Percentiles rank a stretch among this genome's conserved stretches.
These are phyloP conservation scores for Microtus ochrogaster DNA, from an alignment of 2,113 vertebrate genomes.

Conservation along the genomic window DNA sequence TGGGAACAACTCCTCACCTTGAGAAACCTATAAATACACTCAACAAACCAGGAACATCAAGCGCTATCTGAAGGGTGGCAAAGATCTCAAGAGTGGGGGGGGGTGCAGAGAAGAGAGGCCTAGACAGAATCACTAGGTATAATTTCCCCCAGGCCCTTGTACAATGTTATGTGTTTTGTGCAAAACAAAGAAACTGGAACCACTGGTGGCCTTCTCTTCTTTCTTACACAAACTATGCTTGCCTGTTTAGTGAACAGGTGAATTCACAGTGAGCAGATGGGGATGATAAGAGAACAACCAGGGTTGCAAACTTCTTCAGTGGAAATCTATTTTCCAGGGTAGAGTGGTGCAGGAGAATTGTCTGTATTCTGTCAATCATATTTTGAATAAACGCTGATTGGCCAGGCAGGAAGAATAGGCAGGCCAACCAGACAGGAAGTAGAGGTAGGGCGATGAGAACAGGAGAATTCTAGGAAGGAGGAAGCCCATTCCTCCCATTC, in stretches of 20 bases:
- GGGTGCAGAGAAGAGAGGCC: neutral
- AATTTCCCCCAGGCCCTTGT: neutral
- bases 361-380: no score
- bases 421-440: no score
- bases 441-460: no score
- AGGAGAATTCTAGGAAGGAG: no score
- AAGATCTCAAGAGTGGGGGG: neutral
- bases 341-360: neutral
- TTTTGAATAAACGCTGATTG: no score
- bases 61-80: neutral
- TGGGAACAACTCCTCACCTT: constrained; percentile 41
- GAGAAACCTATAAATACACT: neutral
- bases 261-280: constrained; percentile 8
- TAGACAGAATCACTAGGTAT: neutral
- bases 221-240: constrained; percentile 16
- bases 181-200: constrained; percentile 32
- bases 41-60: constrained; percentile 3
- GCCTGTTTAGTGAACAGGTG: constrained; percentile 53
- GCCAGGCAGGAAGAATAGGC: no score
- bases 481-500: no score
- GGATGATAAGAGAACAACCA: constrained; percentile 23
- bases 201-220: neutral
- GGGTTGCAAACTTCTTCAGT: constrained; percentile 20
- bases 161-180: neutral
- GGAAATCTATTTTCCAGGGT: neutral